phyloP scores from a whole-genome alignment of 2,113 vertebrate genomes.

The Chloropsis hardwickii region DNA sequence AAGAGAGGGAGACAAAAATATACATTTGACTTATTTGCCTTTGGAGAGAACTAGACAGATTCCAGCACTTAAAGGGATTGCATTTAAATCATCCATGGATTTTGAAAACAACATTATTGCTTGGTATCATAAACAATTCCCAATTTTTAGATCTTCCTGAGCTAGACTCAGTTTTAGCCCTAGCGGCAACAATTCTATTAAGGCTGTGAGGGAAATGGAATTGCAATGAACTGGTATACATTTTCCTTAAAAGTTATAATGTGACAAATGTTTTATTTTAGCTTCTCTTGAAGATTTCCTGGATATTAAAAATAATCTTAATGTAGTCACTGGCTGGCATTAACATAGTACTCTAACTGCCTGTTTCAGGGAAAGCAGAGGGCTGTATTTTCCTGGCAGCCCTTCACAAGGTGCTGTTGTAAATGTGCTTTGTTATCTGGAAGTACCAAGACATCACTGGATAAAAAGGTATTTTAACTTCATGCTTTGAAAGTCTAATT shows the following conservation, averaged over 20 bases:
- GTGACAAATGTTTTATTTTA: conserved; percentile 43
- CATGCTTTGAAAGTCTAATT: conserved; percentile 21
- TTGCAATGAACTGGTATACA: conserved; percentile 2
- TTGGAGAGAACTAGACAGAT: conserved; percentile 1
- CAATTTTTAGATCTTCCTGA: conserved; percentile 39
- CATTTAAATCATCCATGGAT: conserved; percentile 31
- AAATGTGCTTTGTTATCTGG: background rate
- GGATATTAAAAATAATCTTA: conserved; percentile 56
- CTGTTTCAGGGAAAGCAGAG: background rate
- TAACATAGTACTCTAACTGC: background rate
- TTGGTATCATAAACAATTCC: conserved; percentile 43
- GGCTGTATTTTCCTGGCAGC: background rate
- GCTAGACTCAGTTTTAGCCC: conserved; percentile 3
- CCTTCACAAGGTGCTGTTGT: background rate
- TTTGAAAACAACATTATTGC: conserved; percentile 44
- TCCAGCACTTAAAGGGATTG: conserved; percentile 41
- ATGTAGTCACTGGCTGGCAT: conserved; percentile 23
- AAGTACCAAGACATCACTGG: background rate
- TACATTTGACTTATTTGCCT: background rate
- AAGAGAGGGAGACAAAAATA: background rate
- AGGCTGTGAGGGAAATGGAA: conserved; percentile 18
- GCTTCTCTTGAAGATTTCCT: conserved; percentile 40
- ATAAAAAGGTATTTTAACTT: background rate
- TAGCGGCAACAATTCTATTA: conserved; percentile 39
- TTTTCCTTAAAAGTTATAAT: conserved; percentile 43